Evolutionary conservation across 2,888 invertebrate species (phyloP), one percentile per base, ranked within the genome.

Genomic region (Drosophila anomelani): DNA sequence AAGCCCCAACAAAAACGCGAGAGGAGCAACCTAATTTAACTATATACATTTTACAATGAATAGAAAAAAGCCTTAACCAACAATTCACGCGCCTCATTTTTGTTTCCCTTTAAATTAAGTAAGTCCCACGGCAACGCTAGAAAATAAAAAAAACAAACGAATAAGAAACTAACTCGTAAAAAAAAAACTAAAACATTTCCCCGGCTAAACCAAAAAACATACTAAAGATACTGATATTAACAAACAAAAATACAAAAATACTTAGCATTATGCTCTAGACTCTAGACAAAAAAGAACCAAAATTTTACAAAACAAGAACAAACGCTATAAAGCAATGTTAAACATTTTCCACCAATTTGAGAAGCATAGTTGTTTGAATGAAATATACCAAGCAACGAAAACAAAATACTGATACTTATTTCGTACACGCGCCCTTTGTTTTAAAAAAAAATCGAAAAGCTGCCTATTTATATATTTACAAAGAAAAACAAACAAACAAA

Each of bases 391-490:
- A 59, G 20, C 63, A 62, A 71, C 49, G 36, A 64, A 47, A 29
- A 43, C 44, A 38, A 55, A 71, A 38, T 54, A 70, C 70, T 60
- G 51, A 70, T 56, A 72, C 49, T 55, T 64, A 57, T 79, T 81
- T 81, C 69, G 53, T 68, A 83, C 41, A 78, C 61, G 70, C 85
- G 75, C 80, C 72, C 76, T 76, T 77, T 70, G 63, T 72, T 75
- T 69, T 69, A 70, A 41, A 79, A 20, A 13, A 44, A 78, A 54
- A 34, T 47, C 67, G 75, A 66, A 67, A 74, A 67, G 87, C 87
- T 83, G 83, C 85, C 85, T 81, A 75, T 85, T 83, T 86, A 81
- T 80, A 84, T 72, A 83, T 87, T 87, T 83, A 83, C 85, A 80
- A 79, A 59, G 60, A 62, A 66, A 59, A 59, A 71, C 54, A 46